Base-by-base conservation (phyloP, 2,888 invertebrate species). In the Linnaemya vulpina region DNA sequence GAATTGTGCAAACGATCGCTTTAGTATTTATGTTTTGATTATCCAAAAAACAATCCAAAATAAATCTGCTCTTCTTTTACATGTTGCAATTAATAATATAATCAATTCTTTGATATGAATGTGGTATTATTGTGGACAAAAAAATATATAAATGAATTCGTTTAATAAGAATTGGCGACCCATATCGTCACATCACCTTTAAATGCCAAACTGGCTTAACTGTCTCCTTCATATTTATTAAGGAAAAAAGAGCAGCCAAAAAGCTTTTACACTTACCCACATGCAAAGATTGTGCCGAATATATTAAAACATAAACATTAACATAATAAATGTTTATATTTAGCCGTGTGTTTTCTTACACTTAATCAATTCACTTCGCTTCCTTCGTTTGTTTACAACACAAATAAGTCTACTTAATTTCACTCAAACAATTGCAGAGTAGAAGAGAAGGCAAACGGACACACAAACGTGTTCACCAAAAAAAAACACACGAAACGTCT, bases 401-500 rank as follows among this genome's bases (percentile, higher is more conserved):
- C 63, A 63, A 74, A 67, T 30, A 53, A 53, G 17, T 30, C 17
- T 60, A 75, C 60, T 75, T 63, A 10, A 63, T 38, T 82, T 82
- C 53, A 65, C 76, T 76, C 49, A 71, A 38, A 71, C 62, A 67
- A 67, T 13, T 38, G 11, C 68, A 53, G 20, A n/a, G 5, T 3
- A 60, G 22, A n/a, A 60, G 30, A 51, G 49, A n/a, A 11, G 8
- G 25, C 58, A 65, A 46, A 58, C 55, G 17, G 49, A 43, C 68
- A 53, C 43, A 77, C 76, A 71, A 58, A 67, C 22, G 35, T 25
- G 10, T 49, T 51, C 74, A 62, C 51, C 46, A 22, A n/a, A n/a
- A n/a, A n/a, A n/a, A n/a, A n/a, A 58, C 55, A 49, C 58, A 71
- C 20, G 53, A 17, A 62, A 70, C 60, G 38, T 22, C 40, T 53